Conservation (phyloP, 64 coral and sea anemone genomes). For the Stichodactyla helianthus region DNA sequence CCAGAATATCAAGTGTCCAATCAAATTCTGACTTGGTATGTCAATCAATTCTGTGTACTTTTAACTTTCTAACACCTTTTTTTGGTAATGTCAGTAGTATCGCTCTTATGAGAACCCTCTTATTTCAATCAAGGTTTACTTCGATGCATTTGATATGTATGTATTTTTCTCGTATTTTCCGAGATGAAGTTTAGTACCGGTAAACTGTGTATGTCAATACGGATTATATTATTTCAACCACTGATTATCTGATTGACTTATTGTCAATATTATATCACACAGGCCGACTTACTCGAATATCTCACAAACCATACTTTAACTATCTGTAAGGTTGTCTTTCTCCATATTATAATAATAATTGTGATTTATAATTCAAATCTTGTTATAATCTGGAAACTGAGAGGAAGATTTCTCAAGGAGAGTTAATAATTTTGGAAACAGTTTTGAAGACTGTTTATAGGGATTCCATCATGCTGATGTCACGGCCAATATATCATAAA, state of each 20-base stretch:
- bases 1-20: neutral
- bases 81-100: neutral
- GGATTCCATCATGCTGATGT: slow-evolving; percentile 14
- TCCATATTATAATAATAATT: neutral
- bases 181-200: neutral
- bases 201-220: neutral
- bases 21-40: neutral
- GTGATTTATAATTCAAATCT: neutral
- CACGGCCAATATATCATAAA: neutral
- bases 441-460: neutral
- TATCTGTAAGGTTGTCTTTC: neutral
- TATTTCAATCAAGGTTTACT: neutral
- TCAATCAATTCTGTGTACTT: neutral
- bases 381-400: neutral
- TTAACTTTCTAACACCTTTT: neutral
- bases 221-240: neutral
- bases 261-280: neutral
- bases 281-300: neutral
- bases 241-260: neutral
- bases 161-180: neutral
- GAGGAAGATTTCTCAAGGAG: neutral
- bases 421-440: neutral
- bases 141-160: neutral
- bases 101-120: neutral
- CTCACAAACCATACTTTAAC: neutral